A percentile compares a stretch with the other conserved stretches of the same genome.
phyloP scores from a whole-genome alignment of 2,888 invertebrate genomes.

The Acheta domesticus region DNA sequence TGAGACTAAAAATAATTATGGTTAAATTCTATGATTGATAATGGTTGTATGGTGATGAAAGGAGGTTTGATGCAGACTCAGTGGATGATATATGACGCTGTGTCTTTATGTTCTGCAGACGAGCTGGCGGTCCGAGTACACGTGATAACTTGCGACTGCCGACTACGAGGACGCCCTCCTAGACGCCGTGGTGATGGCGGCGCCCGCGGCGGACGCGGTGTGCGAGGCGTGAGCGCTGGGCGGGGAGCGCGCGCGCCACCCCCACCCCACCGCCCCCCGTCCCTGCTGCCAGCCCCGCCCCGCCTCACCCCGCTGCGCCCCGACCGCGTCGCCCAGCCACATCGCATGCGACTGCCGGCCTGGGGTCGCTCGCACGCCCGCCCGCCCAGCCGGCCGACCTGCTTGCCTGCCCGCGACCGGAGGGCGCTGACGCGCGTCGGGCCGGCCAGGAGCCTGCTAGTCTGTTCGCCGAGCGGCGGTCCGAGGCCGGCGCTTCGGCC shows the following conservation, averaged over 20 bases:
- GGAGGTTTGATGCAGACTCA: no score
- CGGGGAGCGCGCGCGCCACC: not conserved
- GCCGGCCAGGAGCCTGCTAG: not conserved
- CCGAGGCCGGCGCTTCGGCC: not conserved
- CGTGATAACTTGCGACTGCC: conserved; percentile 61
- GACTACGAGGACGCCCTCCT: conserved; percentile 20
- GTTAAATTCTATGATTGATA: no score
- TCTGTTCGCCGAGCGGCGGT: not conserved
- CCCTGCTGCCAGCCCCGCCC: not conserved
- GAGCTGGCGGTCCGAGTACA: conserved; percentile 89
- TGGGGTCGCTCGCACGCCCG: not conserved
- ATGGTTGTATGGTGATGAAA: no score
- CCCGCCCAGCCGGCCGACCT: not conserved
- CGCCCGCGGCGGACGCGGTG: not conserved
- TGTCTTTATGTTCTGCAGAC: conserved; percentile 59
- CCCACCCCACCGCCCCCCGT: not conserved
- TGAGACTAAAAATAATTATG: no score
- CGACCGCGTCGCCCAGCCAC: not conserved
- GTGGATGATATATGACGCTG: no score
- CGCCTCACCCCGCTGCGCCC: not conserved
- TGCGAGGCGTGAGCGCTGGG: not conserved
- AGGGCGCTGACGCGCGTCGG: not conserved
- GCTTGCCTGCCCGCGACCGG: not conserved
- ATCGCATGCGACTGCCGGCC: not conserved
- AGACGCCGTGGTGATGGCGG: not conserved